phyloP scores from a whole-genome alignment of 2,797 vertebrate species.

The Danio kyathit region DNA sequence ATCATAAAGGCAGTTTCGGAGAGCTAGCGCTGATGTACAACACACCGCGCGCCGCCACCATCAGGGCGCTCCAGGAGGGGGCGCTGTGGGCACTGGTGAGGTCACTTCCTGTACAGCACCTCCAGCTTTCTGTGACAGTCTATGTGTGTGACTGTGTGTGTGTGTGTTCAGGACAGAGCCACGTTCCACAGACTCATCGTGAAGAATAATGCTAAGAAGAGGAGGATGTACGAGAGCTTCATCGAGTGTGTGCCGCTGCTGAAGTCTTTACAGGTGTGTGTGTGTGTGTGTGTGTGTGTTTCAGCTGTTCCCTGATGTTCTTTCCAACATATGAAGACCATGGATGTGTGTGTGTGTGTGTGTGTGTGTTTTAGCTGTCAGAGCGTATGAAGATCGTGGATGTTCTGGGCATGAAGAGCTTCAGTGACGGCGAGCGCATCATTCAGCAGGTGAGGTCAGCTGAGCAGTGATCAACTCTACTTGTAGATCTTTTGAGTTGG shows the following conservation, averaged over 20 bases:
- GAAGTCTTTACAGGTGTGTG: constrained; percentile 89
- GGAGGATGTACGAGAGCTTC: constrained; percentile 90
- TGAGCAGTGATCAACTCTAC: not conserved
- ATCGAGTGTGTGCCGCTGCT: constrained; percentile 93
- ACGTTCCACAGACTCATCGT: constrained; percentile 95
- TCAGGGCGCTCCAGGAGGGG: constrained; percentile 88
- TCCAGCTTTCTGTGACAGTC: too few species aligned
- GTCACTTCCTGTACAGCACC: not conserved
- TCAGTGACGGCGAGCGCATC: constrained; percentile 87
- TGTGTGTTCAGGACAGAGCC: constrained; percentile 85
- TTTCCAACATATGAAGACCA: too few species aligned
- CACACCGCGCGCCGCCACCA: constrained; percentile 93
- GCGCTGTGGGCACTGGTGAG: constrained; percentile 95
- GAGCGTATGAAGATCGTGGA: constrained; percentile 97
- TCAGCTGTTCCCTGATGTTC: too few species aligned
- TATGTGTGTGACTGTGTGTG: not conserved
- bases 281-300: too few species aligned
- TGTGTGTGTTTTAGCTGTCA: constrained; percentile 76
- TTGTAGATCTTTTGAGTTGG: too few species aligned
- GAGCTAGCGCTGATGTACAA: constrained; percentile 98
- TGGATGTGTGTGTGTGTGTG: too few species aligned
- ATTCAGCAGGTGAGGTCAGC: constrained; percentile 77
- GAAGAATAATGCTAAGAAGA: constrained; percentile 95
- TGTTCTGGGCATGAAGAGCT: constrained; percentile 87
- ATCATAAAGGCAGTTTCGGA: constrained; percentile 94